Percentiles rank a stretch among this genome's conserved stretches.
phyloP scores from a whole-genome alignment of 2,888 invertebrate genomes.

The Parnassius apollo region DNA sequence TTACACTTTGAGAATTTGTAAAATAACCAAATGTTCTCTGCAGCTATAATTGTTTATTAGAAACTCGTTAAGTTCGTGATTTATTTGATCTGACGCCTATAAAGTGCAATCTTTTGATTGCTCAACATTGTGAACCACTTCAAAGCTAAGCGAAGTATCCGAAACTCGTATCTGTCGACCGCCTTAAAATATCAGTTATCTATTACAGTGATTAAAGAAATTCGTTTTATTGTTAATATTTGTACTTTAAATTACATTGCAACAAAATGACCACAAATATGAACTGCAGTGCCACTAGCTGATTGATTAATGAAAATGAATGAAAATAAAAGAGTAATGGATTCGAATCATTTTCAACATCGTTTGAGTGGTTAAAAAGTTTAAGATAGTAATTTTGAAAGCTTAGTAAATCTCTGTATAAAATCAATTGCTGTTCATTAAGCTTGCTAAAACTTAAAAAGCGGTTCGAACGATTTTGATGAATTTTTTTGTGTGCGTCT shows the following conservation, averaged over 20 bases:
- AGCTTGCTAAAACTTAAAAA: no score
- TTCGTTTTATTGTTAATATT: conserved; percentile 7
- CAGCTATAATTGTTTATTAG: conserved; percentile 67
- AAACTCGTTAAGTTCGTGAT: conserved; percentile 69
- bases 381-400: no score
- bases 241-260: neutral
- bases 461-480: no score
- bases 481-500: no score
- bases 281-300: no score
- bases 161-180: conserved; percentile 8
- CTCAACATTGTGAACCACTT: conserved; percentile 48
- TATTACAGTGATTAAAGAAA: conserved; percentile 8
- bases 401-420: no score
- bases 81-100: conserved; percentile 66
- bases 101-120: conserved; percentile 59
- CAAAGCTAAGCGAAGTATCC: conserved; percentile 32
- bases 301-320: no score
- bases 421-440: no score
- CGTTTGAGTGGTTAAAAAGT: no score
- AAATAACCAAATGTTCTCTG: conserved; percentile 65
- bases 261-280: no score
- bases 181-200: conserved; percentile 8
- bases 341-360: no score
- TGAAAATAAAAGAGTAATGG: no score
- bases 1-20: conserved; percentile 73